Conservation (phyloP, 1,140 invertebrate genomes). For the Bombus pascuorum region DNA sequence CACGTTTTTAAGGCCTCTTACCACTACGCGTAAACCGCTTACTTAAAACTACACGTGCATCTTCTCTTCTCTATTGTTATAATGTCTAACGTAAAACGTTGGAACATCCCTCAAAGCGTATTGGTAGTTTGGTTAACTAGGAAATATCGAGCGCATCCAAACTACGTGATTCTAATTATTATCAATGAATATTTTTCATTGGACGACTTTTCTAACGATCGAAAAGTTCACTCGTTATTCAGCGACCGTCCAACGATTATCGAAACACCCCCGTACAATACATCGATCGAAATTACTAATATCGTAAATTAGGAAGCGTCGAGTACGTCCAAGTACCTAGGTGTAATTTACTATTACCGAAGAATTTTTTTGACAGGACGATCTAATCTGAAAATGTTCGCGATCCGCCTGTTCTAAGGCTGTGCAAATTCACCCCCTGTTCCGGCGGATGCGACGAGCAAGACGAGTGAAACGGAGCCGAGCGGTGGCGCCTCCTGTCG, state of each 20-base stretch:
- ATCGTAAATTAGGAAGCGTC: not conserved
- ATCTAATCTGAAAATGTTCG: conserved; percentile 3
- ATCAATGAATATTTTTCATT: too few relatives aligned
- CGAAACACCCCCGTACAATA: not conserved
- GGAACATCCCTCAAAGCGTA: too few relatives aligned
- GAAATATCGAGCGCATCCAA: too few relatives aligned
- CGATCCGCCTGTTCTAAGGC: not conserved
- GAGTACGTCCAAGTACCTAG: not conserved
- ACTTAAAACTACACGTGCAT: too few relatives aligned
- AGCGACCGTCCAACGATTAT: not conserved
- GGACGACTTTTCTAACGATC: not conserved
- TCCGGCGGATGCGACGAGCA: conserved; percentile 3
- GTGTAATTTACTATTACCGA: not conserved
- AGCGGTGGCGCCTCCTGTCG: conserved; percentile 77
- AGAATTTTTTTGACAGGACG: not conserved
- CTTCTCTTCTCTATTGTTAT: too few relatives aligned
- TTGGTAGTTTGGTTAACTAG: too few relatives aligned
- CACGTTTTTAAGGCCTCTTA: too few relatives aligned
- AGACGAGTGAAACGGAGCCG: conserved; percentile 50
- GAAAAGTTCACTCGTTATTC: not conserved
- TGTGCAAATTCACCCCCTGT: conserved; percentile 14
- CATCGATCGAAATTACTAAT: too few relatives aligned
- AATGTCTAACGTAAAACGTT: too few relatives aligned
- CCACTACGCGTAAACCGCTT: too few relatives aligned
- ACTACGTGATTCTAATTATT: too few relatives aligned